Base-by-base conservation (phyloP, 2,113 vertebrate species). In the Muntiacus reevesi region DNA sequence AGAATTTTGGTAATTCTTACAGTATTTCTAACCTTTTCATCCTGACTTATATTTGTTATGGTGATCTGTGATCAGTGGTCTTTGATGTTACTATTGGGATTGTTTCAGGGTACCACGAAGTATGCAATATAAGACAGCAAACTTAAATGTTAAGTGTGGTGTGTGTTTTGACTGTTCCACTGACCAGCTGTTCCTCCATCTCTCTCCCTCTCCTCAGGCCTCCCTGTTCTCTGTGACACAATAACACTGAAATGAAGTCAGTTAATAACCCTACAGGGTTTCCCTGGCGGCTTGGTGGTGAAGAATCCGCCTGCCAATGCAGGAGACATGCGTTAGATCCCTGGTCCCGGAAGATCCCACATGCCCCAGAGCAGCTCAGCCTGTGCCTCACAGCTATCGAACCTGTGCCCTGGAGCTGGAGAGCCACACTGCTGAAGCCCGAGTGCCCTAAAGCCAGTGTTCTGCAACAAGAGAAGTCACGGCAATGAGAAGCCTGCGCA, bases 361-460 rank as follows among this genome's bases (percentile, higher is more conserved):
- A 43, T 7, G 71, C 23, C 71, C 21, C 23, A 43, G 40, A 76
- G 40, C 71, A 43, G 27, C 71, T 14, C 43, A 27, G 40, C 40
- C 12, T 33, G 21, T 33, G 71, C 21, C 14, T 11, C 71, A 15
- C 23, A 76, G 23, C 71, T 76, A 27, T 27, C 27, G 40, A 27
- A 27, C 71, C 40, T 43, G 71, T 14, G 40, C 12, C 14, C 40
- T 76, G 40, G 23, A 43, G 71, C 40, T 25, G 21, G 67, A 43
- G 40, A 76, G 40, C 40, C 71, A 43, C 36, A 27, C 71, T 76
- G 2, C 71, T 76, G 71, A 76, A 15, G 40, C 23, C 71, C 0
- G 1, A 14, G 40, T 3, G 40, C 21, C 6, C 3, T 40, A 76
- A 13, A 76, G 23, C 23, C 1, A 0, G 40, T 7, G 21, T 7